phyloP scores from a whole-genome alignment of 2,888 invertebrate species.

The Ceratothoa steindachneri region DNA sequence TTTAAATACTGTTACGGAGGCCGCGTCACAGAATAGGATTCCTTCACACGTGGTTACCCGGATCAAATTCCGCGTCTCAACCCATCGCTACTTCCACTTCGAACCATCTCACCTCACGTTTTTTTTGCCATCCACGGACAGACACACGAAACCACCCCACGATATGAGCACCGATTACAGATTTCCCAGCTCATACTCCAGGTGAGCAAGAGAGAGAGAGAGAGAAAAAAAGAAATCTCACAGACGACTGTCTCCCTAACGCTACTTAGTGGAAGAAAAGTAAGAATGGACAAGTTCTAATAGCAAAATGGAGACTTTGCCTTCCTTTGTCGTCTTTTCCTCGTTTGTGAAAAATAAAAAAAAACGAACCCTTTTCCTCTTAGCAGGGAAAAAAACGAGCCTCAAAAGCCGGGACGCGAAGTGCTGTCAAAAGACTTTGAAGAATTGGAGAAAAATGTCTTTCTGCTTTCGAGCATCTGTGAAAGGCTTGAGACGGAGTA shows the following conservation, averaged over 20 bases:
- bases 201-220: background rate
- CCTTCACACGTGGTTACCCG: slow-evolving; percentile 28
- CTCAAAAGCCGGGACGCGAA: too few relatives aligned
- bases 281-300: background rate
- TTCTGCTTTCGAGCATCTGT: background rate
- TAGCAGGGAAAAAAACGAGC: background rate
- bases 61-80: background rate
- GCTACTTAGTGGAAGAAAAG: too few relatives aligned
- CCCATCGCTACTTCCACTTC: background rate
- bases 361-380: background rate
- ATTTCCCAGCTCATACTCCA: too few relatives aligned
- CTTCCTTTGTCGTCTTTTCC: background rate
- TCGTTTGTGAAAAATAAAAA: background rate
- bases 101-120: too few relatives aligned
- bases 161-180: too few relatives aligned
- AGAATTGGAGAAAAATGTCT: background rate
- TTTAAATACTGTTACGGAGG: slow-evolving; percentile 24
- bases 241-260: too few relatives aligned
- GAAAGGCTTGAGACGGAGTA: background rate
- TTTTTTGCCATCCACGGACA: background rate
- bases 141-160: too few relatives aligned
- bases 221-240: background rate
- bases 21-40: slow-evolving; percentile 25
- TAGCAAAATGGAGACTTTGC: background rate
- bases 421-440: background rate